Evolutionary conservation across 2,113 vertebrate species (phyloP), one percentile per base, ranked within the genome.

Genomic region (Sphyrna mokarran): DNA sequence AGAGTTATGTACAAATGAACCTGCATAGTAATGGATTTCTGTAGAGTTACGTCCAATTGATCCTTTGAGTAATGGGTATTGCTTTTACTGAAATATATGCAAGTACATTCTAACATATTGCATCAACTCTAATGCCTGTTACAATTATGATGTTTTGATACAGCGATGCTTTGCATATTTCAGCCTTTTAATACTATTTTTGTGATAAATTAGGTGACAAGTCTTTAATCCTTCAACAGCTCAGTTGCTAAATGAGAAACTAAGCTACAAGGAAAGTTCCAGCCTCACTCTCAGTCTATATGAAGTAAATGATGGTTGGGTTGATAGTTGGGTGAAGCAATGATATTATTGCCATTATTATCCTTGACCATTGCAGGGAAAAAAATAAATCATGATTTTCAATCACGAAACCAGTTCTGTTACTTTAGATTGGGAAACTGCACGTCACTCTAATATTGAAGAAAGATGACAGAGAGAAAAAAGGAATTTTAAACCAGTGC

Each of bases 11-110:
- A 93, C 89, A 66, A 93, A 66, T 37, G 89, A 66, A 68, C 33
- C n/a, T 93, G 18, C 66, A 61, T 63, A 93, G 58, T 93, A 93
- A 93, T 93, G 33, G 89, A 66, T 93, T 93, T 63, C 40, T 66
- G 61, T 61, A 66, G 89, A 22, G 61, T 93, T 66, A 66, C 18
- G n/a, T 63, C 66, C 89, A 66, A 93, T 93, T 66, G 89, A 66
- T 93, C 33, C n/a, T 93, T 37, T 93, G 89, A 93, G 58, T 93
- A 93, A 93, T 93, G 33, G 89, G 37, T 93, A 66, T 93, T n/a
- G 16, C 63, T 37, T 93, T 18, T 18, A 93, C 66, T 63, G 26
- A 93, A 93, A 93, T 93, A 18, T 93, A 22, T 93, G 89, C 89
- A 66, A 22, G 89, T 68, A 16, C 89, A 66, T 22, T 68, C 61